Evolutionary conservation across 2,113 vertebrate species (phyloP), one percentile per base, ranked within the genome.

Genomic region (Xyrauchen texanus): DNA sequence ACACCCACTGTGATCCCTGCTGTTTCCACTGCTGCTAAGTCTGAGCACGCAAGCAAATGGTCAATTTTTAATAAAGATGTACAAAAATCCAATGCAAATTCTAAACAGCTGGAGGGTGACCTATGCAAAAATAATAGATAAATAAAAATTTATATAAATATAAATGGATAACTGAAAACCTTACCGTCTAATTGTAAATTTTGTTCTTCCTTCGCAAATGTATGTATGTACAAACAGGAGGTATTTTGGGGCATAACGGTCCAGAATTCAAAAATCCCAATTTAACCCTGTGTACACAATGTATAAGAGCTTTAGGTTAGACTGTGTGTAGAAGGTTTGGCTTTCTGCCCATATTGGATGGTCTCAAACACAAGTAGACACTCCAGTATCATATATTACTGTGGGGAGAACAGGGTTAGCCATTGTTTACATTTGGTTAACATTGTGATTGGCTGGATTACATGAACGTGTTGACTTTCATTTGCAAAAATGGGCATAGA

Each of bases 41-140:
- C 45, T 49, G 15, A 74, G 46, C 58, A 62, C 45, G 46, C 71
- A 62, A 74, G 9, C 57, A 62, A 60, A 60, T n/a, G 4, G 15
- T 4, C 71, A 4, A 34, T 21, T 73, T 74, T 74, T 74, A 74
- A 74, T 74, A 62, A 10, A 74, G 15, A n/a, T 62, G 15, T 62
- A 13, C 57, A 9, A 62, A 49, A 21, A 62, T 49, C 44, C 57
- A 1, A 10, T 9, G 53, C 53, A 46, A 46, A 72, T 72, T 60
- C 55, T 44, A 46, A 55, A 58, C 3, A 16, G 46, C 45, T 5
- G 4, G 45, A 62, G 58, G 15, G 9, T 62, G 46, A 74, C 71
- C 44, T 45, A 51, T 62, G 46, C 13, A 15, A 62, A 62, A 74
- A 60, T 49, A 62, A 47, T 73, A 55, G 57, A 61, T 62, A 61